A percentile compares a stretch with the other conserved stretches of the same genome.
These are phyloP conservation scores for Drosophila parvula DNA, from an alignment of 1,140 invertebrate genomes.

Conservation along the genomic window DNA sequence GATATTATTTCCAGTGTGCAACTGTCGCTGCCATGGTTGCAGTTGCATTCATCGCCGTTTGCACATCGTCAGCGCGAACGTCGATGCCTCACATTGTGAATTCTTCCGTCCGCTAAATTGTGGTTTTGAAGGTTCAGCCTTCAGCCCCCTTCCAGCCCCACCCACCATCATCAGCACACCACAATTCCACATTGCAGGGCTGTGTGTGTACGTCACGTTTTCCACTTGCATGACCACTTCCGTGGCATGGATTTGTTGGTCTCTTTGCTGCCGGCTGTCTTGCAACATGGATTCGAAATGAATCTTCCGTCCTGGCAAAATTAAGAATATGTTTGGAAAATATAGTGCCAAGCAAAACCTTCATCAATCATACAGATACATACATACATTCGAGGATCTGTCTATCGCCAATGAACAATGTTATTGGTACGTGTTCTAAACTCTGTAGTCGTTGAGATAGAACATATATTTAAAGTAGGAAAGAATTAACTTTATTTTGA, in stretches of 20 bases:
- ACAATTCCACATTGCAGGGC: constrained; percentile 9
- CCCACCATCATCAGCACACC: neutral
- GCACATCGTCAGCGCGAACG: constrained; percentile 58
- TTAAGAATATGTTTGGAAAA: constrained; percentile 11
- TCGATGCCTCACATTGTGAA: constrained; percentile 42
- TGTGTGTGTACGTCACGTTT: constrained; percentile 41
- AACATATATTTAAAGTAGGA: too few species aligned
- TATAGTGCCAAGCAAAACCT: neutral
- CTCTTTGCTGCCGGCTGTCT: constrained; percentile 41
- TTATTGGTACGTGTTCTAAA: neutral
- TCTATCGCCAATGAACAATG: neutral
- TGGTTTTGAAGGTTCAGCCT: constrained; percentile 43
- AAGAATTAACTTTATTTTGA: too few species aligned
- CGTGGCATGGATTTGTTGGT: constrained; percentile 43
- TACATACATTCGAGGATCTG: too few species aligned
- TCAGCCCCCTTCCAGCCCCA: neutral
- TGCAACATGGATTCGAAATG: constrained; percentile 27
- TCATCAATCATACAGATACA: neutral
- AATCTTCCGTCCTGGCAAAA: neutral
- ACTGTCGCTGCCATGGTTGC: constrained; percentile 30
- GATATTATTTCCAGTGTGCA: constrained; percentile 5
- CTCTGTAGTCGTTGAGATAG: neutral
- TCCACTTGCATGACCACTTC: constrained; percentile 60
- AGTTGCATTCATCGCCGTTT: constrained; percentile 44
- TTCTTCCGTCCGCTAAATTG: constrained; percentile 63